A percentile compares a stretch with the other conserved stretches of the same genome.
These are phyloP conservation scores for Oreotragus oreotragus DNA, from an alignment of 2,113 vertebrate species.

Conservation along the genomic window DNA sequence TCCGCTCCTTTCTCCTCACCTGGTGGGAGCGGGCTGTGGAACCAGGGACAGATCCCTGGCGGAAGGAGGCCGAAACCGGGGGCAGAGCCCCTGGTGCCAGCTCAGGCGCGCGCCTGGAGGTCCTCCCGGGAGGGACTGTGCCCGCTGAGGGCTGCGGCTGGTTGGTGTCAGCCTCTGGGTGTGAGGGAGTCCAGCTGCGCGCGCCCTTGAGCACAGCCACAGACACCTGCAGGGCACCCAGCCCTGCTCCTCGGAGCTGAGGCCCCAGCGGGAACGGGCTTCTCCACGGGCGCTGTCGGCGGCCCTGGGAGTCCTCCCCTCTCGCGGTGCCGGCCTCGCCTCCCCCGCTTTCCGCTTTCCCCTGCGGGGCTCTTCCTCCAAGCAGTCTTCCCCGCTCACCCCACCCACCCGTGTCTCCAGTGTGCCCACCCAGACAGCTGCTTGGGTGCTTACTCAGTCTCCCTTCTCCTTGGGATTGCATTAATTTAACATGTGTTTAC, in stretches of 20 bases:
- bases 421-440: neutral
- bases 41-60: neutral
- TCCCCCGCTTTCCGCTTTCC: accelerated
- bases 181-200: neutral
- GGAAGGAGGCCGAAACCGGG: neutral
- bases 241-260: neutral
- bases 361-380: neutral
- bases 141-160: accelerated
- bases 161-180: neutral
- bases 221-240: accelerated
- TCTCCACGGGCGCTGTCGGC: accelerated
- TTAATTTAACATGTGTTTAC: accelerated
- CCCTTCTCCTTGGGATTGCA: neutral
- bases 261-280: neutral
- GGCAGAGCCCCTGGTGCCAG: neutral
- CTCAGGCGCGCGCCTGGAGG: neutral
- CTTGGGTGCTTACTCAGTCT: too few relatives aligned
- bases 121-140: neutral
- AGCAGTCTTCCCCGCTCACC: neutral
- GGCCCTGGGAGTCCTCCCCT: neutral
- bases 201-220: neutral
- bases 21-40: neutral
- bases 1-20: too few relatives aligned
- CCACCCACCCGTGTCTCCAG: neutral
- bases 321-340: accelerated